Base-by-base conservation (phyloP, 2,888 invertebrate species). In the Monopis laevigella region DNA sequence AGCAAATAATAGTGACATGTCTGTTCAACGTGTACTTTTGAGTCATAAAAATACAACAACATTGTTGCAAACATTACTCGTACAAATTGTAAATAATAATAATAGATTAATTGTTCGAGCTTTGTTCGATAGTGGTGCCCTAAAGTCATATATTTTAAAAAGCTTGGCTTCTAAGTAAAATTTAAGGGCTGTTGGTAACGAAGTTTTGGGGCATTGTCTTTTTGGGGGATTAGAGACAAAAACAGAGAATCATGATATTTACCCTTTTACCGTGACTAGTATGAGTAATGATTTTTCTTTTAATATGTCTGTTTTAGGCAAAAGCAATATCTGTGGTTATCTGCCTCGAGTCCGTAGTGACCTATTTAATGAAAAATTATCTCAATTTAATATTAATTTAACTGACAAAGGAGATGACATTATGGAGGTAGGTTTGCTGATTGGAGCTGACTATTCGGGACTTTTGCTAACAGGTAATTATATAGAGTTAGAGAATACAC, bases 51-150 rank as follows among this genome's bases (percentile, higher is more conserved):
- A 18, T 11, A 16, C 3, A 8, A 35, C 19, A 10, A 35, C 35
- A 18, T 3, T 35, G 3, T 18, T 35, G 4, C 35, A 35, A 11
- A 35, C 35, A 19, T 10, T 35, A 6, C n/a, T 35, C 3, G 19
- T 35, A 8, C 18, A 18, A 18, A 35, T 35, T 18, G 35, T 35
- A 18, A 8, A 35, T 35, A 18, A 35, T 35, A 19, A 35, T 35
- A 18, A 35, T 2, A 18, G n/a, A 2, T 6, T 35, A 11, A 11
- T n/a, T n/a, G 19, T 19, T n/a, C 17, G 35, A n/a, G 35, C 35
- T 17, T 12, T 35, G n/a, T 18, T 35, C 2, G 35, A 35, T 18
- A 35, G 19, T 12, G 35, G 35, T 18, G 35, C 35, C 12, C 35
- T 18, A 18, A 17, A 19, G n/a, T 35, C 35, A 5, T 35, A 35